Evolutionary conservation across 2,113 vertebrate species (phyloP), one percentile per base, ranked within the genome.

Genomic region (Mormyrus iriodes): DNA sequence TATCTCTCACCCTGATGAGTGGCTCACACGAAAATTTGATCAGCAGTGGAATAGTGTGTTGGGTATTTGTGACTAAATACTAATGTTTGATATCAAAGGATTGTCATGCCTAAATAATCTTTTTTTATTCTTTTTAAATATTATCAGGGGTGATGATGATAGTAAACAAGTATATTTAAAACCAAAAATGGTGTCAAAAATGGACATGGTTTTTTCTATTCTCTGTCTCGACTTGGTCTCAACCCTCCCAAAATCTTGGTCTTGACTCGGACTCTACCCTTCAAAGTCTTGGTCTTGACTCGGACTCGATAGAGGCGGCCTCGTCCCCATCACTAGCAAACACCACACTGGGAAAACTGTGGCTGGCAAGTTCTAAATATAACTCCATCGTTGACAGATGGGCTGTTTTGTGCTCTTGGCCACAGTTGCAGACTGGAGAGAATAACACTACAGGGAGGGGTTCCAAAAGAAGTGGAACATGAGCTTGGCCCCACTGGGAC

Each of bases 341-440:
- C 73, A 89, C 39, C 76, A 46, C 49, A 84, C 76, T 48, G 24
- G 52, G 88, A 84, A 61, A 42, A 31, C 69, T 21, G 39, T 39
- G 52, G 39, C 82, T 24, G 82, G 24, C 39, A 39, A 8, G 52
- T 7, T 61, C 76, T 84, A 88, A 79, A 88, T 88, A 79, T 79
- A 89, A 61, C 44, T 27, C 53, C 76, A 58, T 49, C 42, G 52
- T 46, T 83, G 79, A 89, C 88, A 89, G 76, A 89, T 89, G 88
- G 52, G 51, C 35, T 82, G 52, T 84, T 89, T 52, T 52, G 39
- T 27, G 52, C 51, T 42, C 76, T 46, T 89, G 51, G 76, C 42
- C 88, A 89, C 79, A 44, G 51, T 17, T 46, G 76, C 39, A 52
- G 53, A 48, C 52, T 89, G 79, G 79, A 24, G 79, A 61, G 17